These are phyloP conservation scores for Carassius carassius DNA, from an alignment of 2,113 vertebrate genomes.

Conservation along the genomic window DNA sequence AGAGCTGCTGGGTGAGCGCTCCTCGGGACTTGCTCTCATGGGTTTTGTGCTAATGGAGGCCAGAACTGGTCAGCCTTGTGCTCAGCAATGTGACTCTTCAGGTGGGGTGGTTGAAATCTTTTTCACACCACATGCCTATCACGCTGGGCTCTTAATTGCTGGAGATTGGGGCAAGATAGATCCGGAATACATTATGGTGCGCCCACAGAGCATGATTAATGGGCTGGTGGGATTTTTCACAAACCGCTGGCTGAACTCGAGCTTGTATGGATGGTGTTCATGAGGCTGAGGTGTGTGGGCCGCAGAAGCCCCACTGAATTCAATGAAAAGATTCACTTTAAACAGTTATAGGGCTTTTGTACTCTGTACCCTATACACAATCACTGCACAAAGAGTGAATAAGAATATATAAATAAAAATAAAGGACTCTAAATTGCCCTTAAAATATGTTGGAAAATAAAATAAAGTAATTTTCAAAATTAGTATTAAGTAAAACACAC, in stretches of 20 bases:
- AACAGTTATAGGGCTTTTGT: not conserved
- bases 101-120: slow-evolving; percentile 68
- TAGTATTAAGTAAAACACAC: no score
- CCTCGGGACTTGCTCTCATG: slow-evolving; percentile 7
- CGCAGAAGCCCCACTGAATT: slow-evolving; percentile 8
- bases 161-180: slow-evolving; percentile 63
- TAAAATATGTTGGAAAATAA: no score
- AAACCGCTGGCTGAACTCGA: slow-evolving; percentile 58
- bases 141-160: slow-evolving; percentile 73
- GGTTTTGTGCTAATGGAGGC: slow-evolving; percentile 23
- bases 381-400: not conserved
- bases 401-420: not conserved
- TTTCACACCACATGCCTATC: slow-evolving; percentile 73
- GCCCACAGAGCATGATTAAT: slow-evolving; percentile 74
- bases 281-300: slow-evolving; percentile 11
- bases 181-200: slow-evolving; percentile 69
- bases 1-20: not conserved
- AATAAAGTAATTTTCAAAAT: no score
- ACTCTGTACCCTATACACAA: not conserved
- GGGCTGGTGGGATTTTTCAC: slow-evolving; percentile 64
- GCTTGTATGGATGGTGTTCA: slow-evolving; percentile 27
- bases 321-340: slow-evolving; percentile 8
- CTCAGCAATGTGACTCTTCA: slow-evolving; percentile 37
- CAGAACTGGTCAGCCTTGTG: not conserved
- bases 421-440: no score